A percentile compares a stretch with the other conserved stretches of the same genome.
These are phyloP conservation scores for Lasiurus cinereus DNA, from an alignment of 2,113 vertebrate species.

Conservation along the genomic window DNA sequence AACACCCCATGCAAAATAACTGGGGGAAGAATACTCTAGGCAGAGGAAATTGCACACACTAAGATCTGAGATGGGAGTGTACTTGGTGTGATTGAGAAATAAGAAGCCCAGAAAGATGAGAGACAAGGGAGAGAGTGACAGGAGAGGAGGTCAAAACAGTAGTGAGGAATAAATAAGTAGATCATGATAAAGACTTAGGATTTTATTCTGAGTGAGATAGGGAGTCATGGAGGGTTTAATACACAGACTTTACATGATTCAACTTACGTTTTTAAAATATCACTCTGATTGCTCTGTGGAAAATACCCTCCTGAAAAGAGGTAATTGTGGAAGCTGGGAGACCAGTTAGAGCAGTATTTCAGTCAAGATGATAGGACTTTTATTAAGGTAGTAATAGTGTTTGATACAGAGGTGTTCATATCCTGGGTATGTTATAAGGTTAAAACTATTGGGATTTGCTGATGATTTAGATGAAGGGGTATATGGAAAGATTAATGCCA, in stretches of 20 bases:
- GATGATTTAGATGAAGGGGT: neutral
- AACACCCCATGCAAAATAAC: neutral
- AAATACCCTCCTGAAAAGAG: neutral
- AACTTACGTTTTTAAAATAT: neutral
- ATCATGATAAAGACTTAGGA: neutral
- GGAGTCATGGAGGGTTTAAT: neutral
- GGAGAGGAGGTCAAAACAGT: neutral
- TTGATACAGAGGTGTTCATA: neutral
- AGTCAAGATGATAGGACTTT: neutral
- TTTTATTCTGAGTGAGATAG: neutral
- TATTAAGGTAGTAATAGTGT: neutral
- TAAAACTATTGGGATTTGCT: constrained; percentile 8
- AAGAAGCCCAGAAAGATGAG: neutral
- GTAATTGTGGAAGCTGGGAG: neutral
- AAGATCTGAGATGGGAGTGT: neutral
- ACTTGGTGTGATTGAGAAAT: neutral
- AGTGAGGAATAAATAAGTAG: neutral
- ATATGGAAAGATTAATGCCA: neutral
- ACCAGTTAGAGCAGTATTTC: neutral
- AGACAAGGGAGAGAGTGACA: neutral
- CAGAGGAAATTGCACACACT: neutral
- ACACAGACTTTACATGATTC: neutral
- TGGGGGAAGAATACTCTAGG: neutral
- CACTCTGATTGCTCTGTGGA: neutral
- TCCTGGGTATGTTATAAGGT: constrained; percentile 8